Base-by-base conservation (phyloP, 2,888 invertebrate genomes). In the Apodemia mormo region DNA sequence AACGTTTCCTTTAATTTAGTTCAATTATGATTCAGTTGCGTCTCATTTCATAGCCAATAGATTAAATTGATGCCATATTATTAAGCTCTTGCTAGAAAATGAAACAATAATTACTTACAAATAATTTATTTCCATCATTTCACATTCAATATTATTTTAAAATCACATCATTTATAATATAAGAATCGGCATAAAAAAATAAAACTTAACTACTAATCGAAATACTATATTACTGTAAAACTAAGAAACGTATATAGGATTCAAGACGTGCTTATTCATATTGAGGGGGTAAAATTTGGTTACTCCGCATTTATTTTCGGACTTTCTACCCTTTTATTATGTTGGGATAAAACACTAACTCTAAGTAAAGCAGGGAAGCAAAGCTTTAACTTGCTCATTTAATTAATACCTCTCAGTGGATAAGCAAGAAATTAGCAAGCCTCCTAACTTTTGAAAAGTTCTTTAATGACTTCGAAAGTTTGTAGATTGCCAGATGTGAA, bases 211-310 rank as follows among this genome's bases (percentile, higher is more conserved):
- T 58, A 30, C 58, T 58, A 58, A 58, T 58, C 58, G 10, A 58
- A 58, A 58, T 58, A 58, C 58, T 58, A 58, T 58, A 58, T 58
- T 58, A 30, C 58, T 58, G 58, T 58, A 58, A 58, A 30, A 58
- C 4, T 30, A 58, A 22, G 12, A 12, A 45, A 12, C 8, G 8
- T 40, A 12, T 58, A 58, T 58, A 30, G 30, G 58, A 30, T 33
- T 61, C 14, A 33, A 56, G 29, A 56, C 56, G 56, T 61, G 33
- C 33, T 61, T 33, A 61, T 33, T 61, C 6, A 14, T 30, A 61
- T 12, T 29, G 4, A 61, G 1, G 14, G 49, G 49, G 5, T 49
- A 49, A 14, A 49, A 49, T 49, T 49, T 14, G 49, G 4, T 14
- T 12, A 8, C 10, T 49, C 49, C 14, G 49, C 4, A 14, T 12